phyloP scores from a whole-genome alignment of 2,797 vertebrate genomes.

The Salarias fasciatus region DNA sequence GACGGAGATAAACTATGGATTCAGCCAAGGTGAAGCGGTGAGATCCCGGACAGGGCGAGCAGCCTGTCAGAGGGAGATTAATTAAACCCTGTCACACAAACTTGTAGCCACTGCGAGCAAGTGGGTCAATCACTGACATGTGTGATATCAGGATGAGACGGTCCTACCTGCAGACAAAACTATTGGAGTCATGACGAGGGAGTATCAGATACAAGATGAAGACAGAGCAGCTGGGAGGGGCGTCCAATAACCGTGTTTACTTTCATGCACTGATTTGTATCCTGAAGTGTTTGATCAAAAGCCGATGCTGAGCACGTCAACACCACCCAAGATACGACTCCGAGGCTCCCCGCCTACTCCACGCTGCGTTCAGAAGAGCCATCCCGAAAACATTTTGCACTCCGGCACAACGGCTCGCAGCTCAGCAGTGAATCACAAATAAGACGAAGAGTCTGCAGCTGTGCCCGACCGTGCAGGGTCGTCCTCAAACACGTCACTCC shows the following conservation, averaged over 20 bases:
- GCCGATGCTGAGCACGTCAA: conserved; percentile 27
- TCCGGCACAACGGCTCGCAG: conserved; percentile 7
- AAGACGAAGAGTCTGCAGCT: not conserved
- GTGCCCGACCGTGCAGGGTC: not conserved
- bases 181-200: conserved; percentile 5
- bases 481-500: too few relatives aligned
- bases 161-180: too few relatives aligned
- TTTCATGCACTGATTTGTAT: conserved; percentile 40
- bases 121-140: conserved; percentile 15
- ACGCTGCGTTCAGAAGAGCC: conserved; percentile 28
- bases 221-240: not conserved
- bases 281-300: conserved; percentile 43
- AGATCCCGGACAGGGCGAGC: conserved; percentile 15
- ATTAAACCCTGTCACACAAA: conserved; percentile 51
- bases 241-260: conserved; percentile 15
- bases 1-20: conserved; percentile 20
- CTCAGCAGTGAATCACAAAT: conserved; percentile 2
- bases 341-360: not conserved
- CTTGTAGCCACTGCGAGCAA: conserved; percentile 23
- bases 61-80: conserved; percentile 23
- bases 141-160: not conserved
- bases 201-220: conserved; percentile 16
- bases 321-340: conserved; percentile 10
- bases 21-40: conserved; percentile 6
- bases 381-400: conserved; percentile 2